phyloP scores from a whole-genome alignment of 1,140 invertebrate species.

The Drosophila subpulchrella region DNA sequence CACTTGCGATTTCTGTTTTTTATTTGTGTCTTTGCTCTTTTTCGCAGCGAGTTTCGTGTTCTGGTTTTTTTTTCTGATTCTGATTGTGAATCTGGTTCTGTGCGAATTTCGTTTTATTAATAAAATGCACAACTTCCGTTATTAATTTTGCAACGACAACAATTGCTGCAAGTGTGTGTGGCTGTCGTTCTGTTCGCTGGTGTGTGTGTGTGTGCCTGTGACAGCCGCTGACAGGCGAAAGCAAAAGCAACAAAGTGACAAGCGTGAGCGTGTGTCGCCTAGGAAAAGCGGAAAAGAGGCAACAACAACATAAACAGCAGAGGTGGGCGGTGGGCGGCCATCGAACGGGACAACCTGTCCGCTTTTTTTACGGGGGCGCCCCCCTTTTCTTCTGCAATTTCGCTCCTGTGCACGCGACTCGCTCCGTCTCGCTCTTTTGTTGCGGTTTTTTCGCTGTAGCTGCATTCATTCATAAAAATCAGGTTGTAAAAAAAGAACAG shows the following conservation, averaged over 20 bases:
- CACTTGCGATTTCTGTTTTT: conserved; percentile 29
- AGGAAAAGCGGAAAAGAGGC: conserved; percentile 7
- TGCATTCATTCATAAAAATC: conserved; percentile 83
- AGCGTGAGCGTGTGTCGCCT: conserved; percentile 39
- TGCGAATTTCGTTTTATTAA: conserved; percentile 80
- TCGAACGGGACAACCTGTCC: conserved; percentile 47
- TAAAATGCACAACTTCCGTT: conserved; percentile 84
- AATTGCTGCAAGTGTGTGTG: conserved; percentile 53
- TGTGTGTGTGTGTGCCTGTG: conserved; percentile 6
- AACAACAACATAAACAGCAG: not conserved
- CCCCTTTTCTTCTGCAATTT: conserved; percentile 25
- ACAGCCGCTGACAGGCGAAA: conserved; percentile 44
- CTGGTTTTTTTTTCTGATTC: conserved; percentile 50
- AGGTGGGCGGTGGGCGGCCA: conserved; percentile 22
- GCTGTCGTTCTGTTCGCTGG: conserved; percentile 1
- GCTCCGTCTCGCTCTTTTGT: conserved; percentile 16
- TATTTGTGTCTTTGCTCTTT: conserved; percentile 18
- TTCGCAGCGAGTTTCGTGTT: conserved; percentile 33
- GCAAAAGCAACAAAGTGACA: conserved; percentile 40
- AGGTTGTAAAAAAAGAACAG: conserved; percentile 72
- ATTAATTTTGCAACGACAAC: conserved; percentile 82
- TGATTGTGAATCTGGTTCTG: conserved; percentile 40
- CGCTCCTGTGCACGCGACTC: conserved; percentile 76
- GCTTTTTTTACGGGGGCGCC: conserved; percentile 16
- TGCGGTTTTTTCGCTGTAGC: conserved; percentile 28